Evolutionary conservation across 2,888 invertebrate genomes (phyloP), one percentile per base, ranked within the genome.

Genomic region (Cryptus viduatorius): DNA sequence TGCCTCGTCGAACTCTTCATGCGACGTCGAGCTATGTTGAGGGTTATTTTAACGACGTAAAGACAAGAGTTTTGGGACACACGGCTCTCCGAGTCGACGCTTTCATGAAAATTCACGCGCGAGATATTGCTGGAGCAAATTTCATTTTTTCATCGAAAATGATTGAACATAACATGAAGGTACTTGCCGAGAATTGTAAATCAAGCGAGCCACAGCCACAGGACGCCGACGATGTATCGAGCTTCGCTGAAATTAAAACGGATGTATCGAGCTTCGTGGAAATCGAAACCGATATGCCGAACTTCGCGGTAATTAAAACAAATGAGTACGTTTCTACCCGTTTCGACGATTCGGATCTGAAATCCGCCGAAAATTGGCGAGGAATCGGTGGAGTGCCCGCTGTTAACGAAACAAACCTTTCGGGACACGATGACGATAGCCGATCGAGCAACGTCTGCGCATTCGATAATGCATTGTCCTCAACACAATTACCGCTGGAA

Each of bases 71-170:
- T n/a, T 56, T 56, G 19, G 37, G 37, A 37, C 37, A 37, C 37
- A 37, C 7, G 37, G 37, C 37, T 37, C 56, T 56, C 16, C 56
- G 56, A 19, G 56, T 56, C 8, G 56, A 56, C 16, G 19, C n/a
- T 16, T 56, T 56, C 16, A 56, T 16, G 19, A 56, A 56, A 56
- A 56, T 56, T 1, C 56, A 56, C 56, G 56, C 19, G 8, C 16
- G 19, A n/a, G 56, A 56, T 19, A 56, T 56, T 19, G 19, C 16
- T 19, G 56, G 56, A 56, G 19, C 67, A 19, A 67, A 67, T 67
- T 67, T 67, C 10, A 4, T 44, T n/a, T 67, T 67, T 67, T 19
- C 67, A 29, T 67, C 46, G 31, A 10, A 44, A 46, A 67, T 67
- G 46, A 44, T 67, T 29, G 8, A 67, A 5, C 31, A 29, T 29